Percentiles rank a stretch among this genome's conserved stretches.
Evolutionary conservation across 2,797 vertebrate genomes (phyloP).

Genomic region (Micromesistius poutassou): DNA sequence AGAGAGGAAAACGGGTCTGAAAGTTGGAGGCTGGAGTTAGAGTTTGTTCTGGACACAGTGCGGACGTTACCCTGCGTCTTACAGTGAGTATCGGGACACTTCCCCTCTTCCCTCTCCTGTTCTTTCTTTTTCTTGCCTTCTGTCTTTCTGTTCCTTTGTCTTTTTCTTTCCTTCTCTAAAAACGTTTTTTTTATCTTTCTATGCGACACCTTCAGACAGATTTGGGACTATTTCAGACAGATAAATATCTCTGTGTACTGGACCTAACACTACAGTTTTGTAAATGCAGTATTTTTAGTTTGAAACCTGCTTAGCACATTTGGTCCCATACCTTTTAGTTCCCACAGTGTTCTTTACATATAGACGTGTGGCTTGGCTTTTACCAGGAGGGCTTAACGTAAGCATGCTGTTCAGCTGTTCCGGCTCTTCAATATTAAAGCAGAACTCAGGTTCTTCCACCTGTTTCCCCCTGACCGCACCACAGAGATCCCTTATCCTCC

Average conservation of each 20-base stretch:
- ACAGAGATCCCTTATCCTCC: background rate
- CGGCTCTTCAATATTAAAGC: conserved; percentile 19
- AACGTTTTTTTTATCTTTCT: background rate
- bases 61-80: conserved; percentile 20
- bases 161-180: background rate
- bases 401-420: conserved; percentile 59
- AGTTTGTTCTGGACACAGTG: conserved; percentile 39
- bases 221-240: background rate
- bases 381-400: conserved; percentile 33
- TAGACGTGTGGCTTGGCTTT: background rate
- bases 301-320: background rate
- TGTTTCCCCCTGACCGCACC: background rate
- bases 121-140: background rate
- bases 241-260: background rate
- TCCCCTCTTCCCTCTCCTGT: background rate
- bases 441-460: conserved; percentile 7
- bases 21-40: conserved; percentile 36
- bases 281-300: background rate
- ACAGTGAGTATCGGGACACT: conserved; percentile 59
- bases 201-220: background rate
- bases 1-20: conserved; percentile 40
- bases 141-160: conserved; percentile 1
- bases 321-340: background rate
- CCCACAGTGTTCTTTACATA: background rate
- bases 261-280: background rate